A percentile compares a stretch with the other conserved stretches of the same genome.
Evolutionary conservation across 2,113 vertebrate species (phyloP).

Genomic region (Brachionichthys hirsutus): DNA sequence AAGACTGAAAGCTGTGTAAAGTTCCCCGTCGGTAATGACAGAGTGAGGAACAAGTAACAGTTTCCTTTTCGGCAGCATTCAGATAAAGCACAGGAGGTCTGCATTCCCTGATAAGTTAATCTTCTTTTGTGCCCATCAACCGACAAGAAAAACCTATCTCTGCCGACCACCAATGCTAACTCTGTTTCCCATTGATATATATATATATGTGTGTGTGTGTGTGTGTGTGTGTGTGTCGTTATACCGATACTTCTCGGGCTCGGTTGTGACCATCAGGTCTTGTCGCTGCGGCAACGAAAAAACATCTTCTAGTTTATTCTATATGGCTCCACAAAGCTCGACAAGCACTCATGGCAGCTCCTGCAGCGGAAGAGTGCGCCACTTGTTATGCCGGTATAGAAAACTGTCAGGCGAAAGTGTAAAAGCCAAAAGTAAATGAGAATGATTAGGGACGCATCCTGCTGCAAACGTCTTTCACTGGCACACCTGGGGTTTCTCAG

Average conservation of each 20-base stretch:
- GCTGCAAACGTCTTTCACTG: constrained; percentile 64
- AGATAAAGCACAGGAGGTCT: constrained; percentile 72
- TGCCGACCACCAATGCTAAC: constrained; percentile 31
- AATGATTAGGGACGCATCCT: constrained; percentile 57
- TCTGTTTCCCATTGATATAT: constrained; percentile 65
- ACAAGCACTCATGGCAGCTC: constrained; percentile 57
- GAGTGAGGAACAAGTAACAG: constrained; percentile 52
- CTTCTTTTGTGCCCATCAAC: constrained; percentile 57
- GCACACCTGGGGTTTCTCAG: constrained; percentile 57
- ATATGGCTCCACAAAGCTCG: constrained; percentile 48
- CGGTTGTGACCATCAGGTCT: constrained; percentile 6
- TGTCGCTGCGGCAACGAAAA: constrained; percentile 36
- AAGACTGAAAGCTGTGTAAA: constrained; percentile 21
- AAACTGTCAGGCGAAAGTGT: constrained; percentile 62
- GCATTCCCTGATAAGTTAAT: constrained; percentile 72
- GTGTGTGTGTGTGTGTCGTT: no score
- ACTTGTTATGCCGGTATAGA: constrained; percentile 64
- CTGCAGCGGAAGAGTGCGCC: constrained; percentile 55
- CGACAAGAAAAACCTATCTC: constrained; percentile 59
- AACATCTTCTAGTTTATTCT: constrained; percentile 43
- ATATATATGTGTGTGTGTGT: constrained; percentile 47
- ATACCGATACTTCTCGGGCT: constrained; percentile 10
- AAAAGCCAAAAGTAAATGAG: constrained; percentile 66
- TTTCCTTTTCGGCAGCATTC: constrained; percentile 60
- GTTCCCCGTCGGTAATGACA: constrained; percentile 16